Base-by-base conservation (phyloP, 2,113 vertebrate genomes). In the Triplophysa siluroides region DNA sequence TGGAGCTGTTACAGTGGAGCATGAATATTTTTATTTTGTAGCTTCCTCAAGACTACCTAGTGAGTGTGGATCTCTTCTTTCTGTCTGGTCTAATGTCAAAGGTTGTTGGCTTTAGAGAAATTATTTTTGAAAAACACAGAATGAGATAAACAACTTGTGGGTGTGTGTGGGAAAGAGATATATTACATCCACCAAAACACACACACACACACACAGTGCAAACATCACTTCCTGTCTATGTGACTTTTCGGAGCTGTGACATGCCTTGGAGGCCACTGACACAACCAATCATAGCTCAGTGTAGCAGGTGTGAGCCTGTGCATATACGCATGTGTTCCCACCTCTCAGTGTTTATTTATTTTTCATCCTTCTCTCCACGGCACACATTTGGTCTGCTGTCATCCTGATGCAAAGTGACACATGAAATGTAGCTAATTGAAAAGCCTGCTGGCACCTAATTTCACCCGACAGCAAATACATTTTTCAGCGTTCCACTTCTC, bases 391-490 rank as follows among this genome's bases (percentile, higher is more conserved):
- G 38, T 47, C 67, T 73, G 66, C 75, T 80, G 78, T 67, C 56
- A 47, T 66, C 8, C 65, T 89, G 84, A 89, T 90, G 81, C 41
- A 85, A 90, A 87, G 82, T 87, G 91, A 91, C 89, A 86, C 76
- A 63, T 90, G 88, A 89, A 92, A 92, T 83, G 74, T 56, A 88
- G 79, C 86, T 92, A 88, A 92, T 89, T 86, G 81, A 85, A 88
- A 81, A 66, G 61, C 85, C 78, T 68, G 80, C 56, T 65, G 75
- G 77, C 84, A 64, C 79, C 83, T 89, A 88, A 91, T 87, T 80
- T 76, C 16, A 76, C 82, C 72, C 85, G 90, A 92, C 88, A 88
- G 86, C 82, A 84, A 86, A 79, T 84, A 68, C 70, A 81, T 69
- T 68, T 80, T 63, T 64, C 38, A 73, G 18, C 56, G n/a, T 47